A percentile compares a stretch with the other conserved stretches of the same genome.
These are phyloP conservation scores for Henicopernis longicauda DNA, from an alignment of 2,113 vertebrate genomes.

Conservation along the genomic window DNA sequence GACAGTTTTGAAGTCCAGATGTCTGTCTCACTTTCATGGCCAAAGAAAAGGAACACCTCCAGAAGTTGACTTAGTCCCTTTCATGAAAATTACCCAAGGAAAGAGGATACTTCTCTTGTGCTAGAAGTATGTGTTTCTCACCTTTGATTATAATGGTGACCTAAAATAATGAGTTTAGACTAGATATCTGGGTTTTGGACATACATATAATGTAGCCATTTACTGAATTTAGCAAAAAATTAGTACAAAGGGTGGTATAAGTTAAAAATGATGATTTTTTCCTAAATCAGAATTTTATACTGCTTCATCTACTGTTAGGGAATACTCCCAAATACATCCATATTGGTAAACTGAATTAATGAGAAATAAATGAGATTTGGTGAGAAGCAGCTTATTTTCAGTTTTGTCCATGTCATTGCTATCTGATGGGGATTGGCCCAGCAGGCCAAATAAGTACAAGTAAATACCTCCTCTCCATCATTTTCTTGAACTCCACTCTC, in stretches of 20 bases:
- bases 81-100: neutral
- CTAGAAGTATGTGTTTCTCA: neutral
- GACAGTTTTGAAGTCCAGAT: neutral
- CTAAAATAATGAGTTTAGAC: neutral
- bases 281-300: neutral
- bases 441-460: neutral
- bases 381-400: neutral
- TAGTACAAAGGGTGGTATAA: neutral
- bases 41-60: neutral
- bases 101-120: neutral
- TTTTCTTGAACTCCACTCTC: conserved; percentile 85
- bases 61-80: fast-evolving
- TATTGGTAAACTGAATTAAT: neutral
- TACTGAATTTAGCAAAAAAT: neutral
- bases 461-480: conserved; percentile 79
- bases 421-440: neutral
- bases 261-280: neutral
- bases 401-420: neutral
- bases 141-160: neutral
- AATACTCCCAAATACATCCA: neutral
- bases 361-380: neutral
- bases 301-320: neutral
- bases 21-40: neutral
- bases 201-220: neutral
- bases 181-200: neutral